Conservation (phyloP, 2,888 invertebrate species). For the Drosophila stalkeri region DNA sequence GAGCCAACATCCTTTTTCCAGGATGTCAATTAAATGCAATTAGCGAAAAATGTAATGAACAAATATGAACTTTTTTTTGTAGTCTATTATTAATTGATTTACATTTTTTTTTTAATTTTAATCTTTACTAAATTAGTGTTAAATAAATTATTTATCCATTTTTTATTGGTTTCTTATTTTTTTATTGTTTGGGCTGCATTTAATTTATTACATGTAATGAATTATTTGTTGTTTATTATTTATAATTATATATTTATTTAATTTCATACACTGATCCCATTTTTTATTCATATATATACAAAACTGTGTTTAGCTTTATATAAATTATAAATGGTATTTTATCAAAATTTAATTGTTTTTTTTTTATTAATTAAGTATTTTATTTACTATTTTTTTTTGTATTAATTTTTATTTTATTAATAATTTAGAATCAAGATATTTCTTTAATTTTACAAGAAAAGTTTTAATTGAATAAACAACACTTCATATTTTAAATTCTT, state of each 20-base stretch:
- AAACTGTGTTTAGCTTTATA: no score
- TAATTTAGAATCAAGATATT: neutral
- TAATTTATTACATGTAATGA: neutral
- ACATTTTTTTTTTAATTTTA: neutral
- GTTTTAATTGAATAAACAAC: no score
- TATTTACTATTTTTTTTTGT: neutral
- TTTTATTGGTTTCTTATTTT: neutral
- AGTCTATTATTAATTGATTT: neutral
- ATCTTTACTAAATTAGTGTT: neutral
- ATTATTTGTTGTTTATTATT: neutral
- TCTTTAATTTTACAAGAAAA: neutral
- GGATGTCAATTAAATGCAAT: constrained; percentile 11
- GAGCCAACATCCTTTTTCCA: constrained; percentile 82
- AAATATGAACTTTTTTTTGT: neutral
- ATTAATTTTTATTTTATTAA: neutral
- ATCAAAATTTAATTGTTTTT: neutral
- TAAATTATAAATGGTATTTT: no score
- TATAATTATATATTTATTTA: neutral
- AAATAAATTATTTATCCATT: neutral
- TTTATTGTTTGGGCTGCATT: neutral
- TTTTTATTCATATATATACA: neutral
- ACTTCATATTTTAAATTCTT: no score
- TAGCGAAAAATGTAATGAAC: neutral
- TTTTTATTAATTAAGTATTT: neutral
- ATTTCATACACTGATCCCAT: neutral